phyloP scores from a whole-genome alignment of 2,113 vertebrate species.

The Rattus rattus region DNA sequence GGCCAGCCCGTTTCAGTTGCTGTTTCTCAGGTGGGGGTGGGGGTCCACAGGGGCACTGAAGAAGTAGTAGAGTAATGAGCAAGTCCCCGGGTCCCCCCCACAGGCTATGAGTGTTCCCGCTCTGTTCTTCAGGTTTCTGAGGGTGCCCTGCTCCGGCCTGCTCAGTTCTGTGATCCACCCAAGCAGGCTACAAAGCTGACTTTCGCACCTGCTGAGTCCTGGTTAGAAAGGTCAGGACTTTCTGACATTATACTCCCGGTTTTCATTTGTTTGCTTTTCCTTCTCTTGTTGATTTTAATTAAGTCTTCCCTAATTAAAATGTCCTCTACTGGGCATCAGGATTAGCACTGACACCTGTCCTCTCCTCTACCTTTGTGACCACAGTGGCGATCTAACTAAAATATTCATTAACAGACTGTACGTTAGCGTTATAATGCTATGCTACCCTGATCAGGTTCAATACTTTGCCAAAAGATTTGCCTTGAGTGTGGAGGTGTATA shows the following conservation, averaged over 20 bases:
- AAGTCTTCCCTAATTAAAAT: neutral
- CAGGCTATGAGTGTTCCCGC: neutral
- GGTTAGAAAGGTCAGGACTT: neutral
- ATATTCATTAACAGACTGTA: neutral
- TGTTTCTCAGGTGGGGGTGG: neutral
- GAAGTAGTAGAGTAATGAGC: neutral
- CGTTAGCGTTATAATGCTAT: neutral
- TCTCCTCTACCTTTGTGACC: neutral
- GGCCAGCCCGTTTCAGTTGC: neutral
- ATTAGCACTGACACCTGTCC: accelerated
- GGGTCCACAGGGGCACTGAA: neutral
- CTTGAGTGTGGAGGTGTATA: neutral
- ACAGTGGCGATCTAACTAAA: neutral
- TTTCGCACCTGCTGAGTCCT: neutral
- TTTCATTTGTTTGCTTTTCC: neutral
- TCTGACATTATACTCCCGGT: neutral
- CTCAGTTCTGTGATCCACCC: neutral
- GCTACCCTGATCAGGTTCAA: neutral
- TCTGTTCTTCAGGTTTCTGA: slow-evolving; percentile 5
- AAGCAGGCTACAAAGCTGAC: too few species aligned
- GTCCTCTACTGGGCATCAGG: neutral
- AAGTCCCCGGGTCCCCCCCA: neutral
- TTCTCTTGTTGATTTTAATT: neutral
- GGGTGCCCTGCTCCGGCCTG: neutral
- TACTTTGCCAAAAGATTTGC: neutral